Conservation (phyloP, 2,113 vertebrate genomes). For the Microcebus murinus region DNA sequence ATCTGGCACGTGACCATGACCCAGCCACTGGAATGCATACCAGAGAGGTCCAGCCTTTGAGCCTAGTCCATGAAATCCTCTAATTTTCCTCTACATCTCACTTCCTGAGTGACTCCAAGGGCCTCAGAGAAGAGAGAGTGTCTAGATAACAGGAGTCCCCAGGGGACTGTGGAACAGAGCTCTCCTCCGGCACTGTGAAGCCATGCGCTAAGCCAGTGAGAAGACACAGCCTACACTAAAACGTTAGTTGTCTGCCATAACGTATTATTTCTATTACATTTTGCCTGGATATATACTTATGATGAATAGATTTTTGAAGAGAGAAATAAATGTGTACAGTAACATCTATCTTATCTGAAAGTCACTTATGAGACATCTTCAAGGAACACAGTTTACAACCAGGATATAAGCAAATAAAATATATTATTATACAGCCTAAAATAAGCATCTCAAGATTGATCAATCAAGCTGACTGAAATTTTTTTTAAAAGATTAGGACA, state of each 20-base stretch:
- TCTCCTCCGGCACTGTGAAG: neutral
- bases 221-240: neutral
- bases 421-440: neutral
- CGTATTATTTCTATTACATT: neutral
- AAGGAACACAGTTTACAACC: neutral
- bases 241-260: neutral
- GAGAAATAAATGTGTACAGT: neutral
- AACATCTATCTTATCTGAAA: neutral
- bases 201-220: neutral
- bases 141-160: neutral
- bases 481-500: neutral
- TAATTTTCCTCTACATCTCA: neutral
- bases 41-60: neutral
- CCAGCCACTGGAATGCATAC: neutral
- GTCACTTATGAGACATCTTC: neutral
- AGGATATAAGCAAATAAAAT: constrained; percentile 17
- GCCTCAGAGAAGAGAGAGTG: neutral
- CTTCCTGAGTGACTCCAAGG: neutral
- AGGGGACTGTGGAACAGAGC: neutral
- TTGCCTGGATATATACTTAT: neutral
- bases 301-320: neutral
- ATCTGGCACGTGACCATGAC: neutral
- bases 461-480: neutral
- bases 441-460: neutral
- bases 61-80: neutral